Evolutionary conservation across 2,888 invertebrate genomes (phyloP).

Genomic region (Macroteleia sp.): DNA sequence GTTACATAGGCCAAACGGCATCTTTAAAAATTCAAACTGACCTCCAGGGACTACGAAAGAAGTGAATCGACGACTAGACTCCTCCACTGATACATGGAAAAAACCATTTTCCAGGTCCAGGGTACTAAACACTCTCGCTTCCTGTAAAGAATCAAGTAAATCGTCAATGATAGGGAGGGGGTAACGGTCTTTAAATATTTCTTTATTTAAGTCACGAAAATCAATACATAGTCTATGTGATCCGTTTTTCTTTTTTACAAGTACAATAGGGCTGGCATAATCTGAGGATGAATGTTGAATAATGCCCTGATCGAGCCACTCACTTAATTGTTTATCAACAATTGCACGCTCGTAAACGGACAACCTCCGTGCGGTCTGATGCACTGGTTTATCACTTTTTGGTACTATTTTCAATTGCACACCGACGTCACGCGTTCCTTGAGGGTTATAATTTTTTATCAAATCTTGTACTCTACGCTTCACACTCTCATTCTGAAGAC

Average conservation of each 20-base stretch:
- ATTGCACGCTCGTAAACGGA: too few relatives aligned
- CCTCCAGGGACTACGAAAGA: constrained; percentile 21
- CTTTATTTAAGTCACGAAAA: too few relatives aligned
- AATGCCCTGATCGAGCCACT: too few relatives aligned
- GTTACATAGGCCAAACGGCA: constrained; percentile 51
- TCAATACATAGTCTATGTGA: too few relatives aligned
- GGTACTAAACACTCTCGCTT: background rate
- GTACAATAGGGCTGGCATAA: too few relatives aligned
- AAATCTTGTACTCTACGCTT: background rate
- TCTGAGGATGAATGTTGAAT: too few relatives aligned
- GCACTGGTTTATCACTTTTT: background rate
- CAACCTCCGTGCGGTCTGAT: background rate
- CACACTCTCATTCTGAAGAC: background rate
- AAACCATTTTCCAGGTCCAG: background rate
- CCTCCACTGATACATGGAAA: background rate
- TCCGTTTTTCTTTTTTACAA: too few relatives aligned
- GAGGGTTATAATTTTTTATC: background rate
- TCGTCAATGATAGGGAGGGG: too few relatives aligned
- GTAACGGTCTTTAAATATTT: too few relatives aligned
- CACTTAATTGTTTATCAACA: too few relatives aligned
- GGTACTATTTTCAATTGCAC: constrained; percentile 30
- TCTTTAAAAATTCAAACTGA: constrained; percentile 63
- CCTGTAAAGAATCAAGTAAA: too few relatives aligned
- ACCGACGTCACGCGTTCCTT: background rate
- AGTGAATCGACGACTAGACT: background rate